These are phyloP conservation scores for Alligator mississippiensis DNA, from an alignment of 2,113 vertebrate species.

Conservation along the genomic window DNA sequence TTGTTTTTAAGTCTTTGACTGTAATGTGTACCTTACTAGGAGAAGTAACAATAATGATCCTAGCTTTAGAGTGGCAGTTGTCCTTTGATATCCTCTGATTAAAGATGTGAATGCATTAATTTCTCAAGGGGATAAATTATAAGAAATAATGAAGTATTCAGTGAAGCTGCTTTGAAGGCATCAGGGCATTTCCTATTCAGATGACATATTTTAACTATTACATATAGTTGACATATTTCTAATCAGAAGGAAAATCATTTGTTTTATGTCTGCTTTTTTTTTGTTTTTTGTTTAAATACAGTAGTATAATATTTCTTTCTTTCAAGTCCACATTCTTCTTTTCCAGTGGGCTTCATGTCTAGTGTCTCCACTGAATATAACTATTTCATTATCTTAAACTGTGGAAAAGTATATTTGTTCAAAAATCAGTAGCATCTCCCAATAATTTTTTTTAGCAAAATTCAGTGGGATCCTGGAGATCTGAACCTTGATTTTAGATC, in stretches of 20 bases:
- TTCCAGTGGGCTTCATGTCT: not conserved
- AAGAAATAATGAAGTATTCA: not conserved
- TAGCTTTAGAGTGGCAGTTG: not conserved
- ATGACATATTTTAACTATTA: not conserved
- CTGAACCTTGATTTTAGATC: no score
- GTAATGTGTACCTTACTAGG: not conserved
- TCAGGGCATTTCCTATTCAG: not conserved
- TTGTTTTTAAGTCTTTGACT: not conserved
- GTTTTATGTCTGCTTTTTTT: not conserved
- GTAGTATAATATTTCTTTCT: not conserved
- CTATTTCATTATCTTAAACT: not conserved
- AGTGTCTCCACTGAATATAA: not conserved
- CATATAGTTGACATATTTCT: not conserved
- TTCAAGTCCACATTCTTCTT: not conserved
- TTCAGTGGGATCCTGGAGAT: no score
- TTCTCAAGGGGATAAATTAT: not conserved
- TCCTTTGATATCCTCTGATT: not conserved
- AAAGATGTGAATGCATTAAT: not conserved
- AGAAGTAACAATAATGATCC: not conserved
- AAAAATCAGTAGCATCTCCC: no score
- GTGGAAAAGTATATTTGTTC: not conserved
- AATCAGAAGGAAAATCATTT: not conserved
- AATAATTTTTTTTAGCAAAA: no score
- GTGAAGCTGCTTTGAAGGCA: not conserved
- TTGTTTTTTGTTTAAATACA: not conserved